Evolutionary conservation across 1,140 invertebrate species (phyloP).

Genomic region (Mesaphorura yosii): DNA sequence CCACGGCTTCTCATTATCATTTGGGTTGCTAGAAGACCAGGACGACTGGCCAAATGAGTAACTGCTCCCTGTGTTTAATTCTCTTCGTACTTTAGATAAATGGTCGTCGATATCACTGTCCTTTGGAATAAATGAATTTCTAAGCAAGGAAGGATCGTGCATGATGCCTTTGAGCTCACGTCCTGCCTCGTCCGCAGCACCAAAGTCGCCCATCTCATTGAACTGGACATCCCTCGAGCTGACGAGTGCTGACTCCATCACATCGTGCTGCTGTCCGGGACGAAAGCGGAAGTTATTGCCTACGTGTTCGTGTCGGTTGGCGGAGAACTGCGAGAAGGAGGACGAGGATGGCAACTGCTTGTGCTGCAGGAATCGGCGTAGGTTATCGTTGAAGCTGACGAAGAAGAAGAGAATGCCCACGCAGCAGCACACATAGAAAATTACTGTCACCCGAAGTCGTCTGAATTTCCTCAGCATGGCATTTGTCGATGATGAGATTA

Average conservation of each 20-base stretch:
- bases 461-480: constrained; percentile 24
- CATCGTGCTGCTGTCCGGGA: constrained; percentile 1
- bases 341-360: constrained; percentile 1
- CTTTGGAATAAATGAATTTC: too few species aligned
- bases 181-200: neutral
- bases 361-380: constrained; percentile 25
- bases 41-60: constrained; percentile 1
- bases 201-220: neutral
- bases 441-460: constrained; percentile 24
- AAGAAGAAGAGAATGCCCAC: constrained; percentile 27
- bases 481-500: neutral
- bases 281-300: neutral
- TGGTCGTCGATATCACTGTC: neutral
- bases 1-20: too few species aligned
- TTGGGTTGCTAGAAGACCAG: neutral
- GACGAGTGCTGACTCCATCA: neutral
- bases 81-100: neutral
- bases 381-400: constrained; percentile 29
- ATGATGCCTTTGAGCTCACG: neutral
- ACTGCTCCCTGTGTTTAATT: constrained; percentile 3
- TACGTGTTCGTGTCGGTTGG: neutral
- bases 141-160: too few species aligned
- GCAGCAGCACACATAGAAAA: constrained; percentile 28
- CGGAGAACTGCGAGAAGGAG: constrained; percentile 3
- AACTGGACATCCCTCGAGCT: constrained; percentile 4